Conservation (phyloP, 2,113 vertebrate species). For the Phoxinus phoxinus region DNA sequence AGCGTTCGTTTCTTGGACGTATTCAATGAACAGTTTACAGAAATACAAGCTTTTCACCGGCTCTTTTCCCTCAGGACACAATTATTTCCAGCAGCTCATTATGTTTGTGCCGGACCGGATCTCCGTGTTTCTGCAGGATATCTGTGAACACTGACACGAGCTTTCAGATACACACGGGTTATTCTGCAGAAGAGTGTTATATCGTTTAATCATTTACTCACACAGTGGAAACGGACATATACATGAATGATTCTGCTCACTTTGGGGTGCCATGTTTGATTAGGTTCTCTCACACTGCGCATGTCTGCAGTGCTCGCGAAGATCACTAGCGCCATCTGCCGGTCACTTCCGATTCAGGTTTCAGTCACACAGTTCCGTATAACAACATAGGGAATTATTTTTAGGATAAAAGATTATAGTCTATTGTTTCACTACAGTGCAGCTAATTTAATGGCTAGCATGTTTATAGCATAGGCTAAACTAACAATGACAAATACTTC, state of each 20-base stretch:
- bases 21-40: slow-evolving; percentile 12
- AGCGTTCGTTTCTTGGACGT: neutral
- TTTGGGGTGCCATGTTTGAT: neutral
- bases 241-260: neutral
- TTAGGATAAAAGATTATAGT: neutral
- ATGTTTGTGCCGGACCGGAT: too few relatives aligned
- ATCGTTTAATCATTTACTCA: neutral
- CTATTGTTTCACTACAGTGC: neutral
- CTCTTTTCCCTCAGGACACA: slow-evolving; percentile 40
- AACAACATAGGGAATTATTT: neutral
- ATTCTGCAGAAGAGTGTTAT: neutral
- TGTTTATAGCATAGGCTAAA: neutral
- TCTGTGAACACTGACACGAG: too few relatives aligned
- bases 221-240: too few relatives aligned
- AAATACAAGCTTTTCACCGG: slow-evolving; percentile 32
- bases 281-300: neutral
- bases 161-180: too few relatives aligned
- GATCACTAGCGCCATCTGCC: slow-evolving; percentile 49
- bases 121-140: too few relatives aligned
- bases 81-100: slow-evolving; percentile 50
- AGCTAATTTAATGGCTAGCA: neutral
- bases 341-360: neutral
- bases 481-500: too few relatives aligned
- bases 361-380: too few relatives aligned
- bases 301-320: neutral